These are phyloP conservation scores for Stictocephala bisonia DNA, from an alignment of 2,888 invertebrate species.

Conservation along the genomic window DNA sequence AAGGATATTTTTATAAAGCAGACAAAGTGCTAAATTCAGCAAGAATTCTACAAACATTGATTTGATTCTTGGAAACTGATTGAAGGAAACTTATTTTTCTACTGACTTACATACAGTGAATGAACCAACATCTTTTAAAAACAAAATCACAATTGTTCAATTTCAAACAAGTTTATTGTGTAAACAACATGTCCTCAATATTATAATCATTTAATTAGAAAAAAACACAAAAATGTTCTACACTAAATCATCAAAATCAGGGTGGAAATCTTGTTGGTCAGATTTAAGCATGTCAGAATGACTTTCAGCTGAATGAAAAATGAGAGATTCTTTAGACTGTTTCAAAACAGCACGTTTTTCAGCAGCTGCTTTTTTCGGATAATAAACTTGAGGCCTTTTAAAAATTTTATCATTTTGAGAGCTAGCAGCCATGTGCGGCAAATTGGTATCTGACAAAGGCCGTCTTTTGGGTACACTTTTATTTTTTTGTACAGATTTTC, in stretches of 20 bases:
- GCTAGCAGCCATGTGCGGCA: neutral
- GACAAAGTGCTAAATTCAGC: no score
- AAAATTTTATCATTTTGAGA: neutral
- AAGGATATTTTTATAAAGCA: no score
- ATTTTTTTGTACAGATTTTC: neutral
- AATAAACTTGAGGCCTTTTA: conserved; percentile 14
- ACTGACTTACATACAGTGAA: no score
- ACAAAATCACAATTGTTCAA: no score
- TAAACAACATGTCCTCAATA: no score
- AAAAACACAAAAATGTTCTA: neutral
- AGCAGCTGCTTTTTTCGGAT: conserved; percentile 19
- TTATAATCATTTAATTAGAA: no score
- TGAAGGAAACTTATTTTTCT: no score
- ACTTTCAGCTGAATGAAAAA: conserved; percentile 36
- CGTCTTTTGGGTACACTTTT: neutral
- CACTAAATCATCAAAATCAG: conserved; percentile 28
- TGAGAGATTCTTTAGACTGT: conserved; percentile 30
- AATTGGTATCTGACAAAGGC: no score
- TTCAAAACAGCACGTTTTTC: conserved; percentile 27
- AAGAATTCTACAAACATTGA: no score
- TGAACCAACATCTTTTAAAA: no score
- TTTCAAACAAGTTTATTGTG: no score
- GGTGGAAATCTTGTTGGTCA: conserved; percentile 12
- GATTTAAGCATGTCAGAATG: conserved; percentile 1
- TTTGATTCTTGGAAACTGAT: no score